phyloP scores from a whole-genome alignment of 2,888 invertebrate species.

The Calameuta filiformis region DNA sequence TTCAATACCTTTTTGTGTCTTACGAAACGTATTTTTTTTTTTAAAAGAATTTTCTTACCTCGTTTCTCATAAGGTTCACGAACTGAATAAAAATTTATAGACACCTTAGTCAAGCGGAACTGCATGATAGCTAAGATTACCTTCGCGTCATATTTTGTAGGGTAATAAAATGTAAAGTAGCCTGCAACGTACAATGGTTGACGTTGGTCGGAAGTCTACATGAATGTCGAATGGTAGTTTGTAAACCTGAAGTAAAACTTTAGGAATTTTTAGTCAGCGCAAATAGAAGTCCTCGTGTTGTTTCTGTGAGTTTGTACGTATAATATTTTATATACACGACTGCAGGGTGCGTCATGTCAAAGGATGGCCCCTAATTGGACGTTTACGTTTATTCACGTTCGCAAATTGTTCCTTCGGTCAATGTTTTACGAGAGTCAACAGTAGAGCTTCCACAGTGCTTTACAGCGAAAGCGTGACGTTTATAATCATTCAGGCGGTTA shows the following conservation, averaged over 20 bases:
- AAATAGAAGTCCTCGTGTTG: background rate
- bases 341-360: constrained; percentile 26
- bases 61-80: background rate
- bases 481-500: background rate
- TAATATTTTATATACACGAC: background rate
- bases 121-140: background rate
- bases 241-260: background rate
- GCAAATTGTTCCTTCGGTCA: constrained; percentile 27
- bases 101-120: background rate
- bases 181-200: background rate
- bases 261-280: background rate
- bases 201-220: background rate
- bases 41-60: background rate
- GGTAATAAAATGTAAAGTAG: background rate
- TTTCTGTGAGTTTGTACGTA: background rate
- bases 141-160: background rate
- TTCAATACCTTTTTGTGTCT: background rate
- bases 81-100: background rate
- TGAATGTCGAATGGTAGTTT: background rate
- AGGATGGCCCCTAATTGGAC: constrained; percentile 39
- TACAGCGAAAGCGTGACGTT: background rate
- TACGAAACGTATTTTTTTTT: background rate
- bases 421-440: background rate
- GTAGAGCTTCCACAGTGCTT: background rate
- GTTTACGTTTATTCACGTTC: constrained; percentile 40